Conservation (phyloP, 2,888 invertebrate genomes). For the Pyrochroa serraticornis region DNA sequence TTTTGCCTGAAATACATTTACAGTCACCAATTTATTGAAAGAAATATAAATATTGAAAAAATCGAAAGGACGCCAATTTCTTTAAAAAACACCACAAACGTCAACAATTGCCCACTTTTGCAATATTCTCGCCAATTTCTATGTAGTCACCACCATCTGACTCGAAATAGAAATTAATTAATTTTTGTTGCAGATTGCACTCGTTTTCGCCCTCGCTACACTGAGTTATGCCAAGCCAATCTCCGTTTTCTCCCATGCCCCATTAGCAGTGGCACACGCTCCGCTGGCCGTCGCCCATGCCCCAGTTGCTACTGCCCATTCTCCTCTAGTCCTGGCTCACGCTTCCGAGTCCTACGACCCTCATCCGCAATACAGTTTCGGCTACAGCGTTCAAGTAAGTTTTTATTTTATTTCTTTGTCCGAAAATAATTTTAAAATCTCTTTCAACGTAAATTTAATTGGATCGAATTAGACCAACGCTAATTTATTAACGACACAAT, state of each 20-base stretch:
- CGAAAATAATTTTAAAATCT: neutral
- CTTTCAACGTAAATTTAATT: neutral
- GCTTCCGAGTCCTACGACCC: constrained; percentile 43
- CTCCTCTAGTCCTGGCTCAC: constrained; percentile 34
- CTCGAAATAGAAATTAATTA: constrained; percentile 1
- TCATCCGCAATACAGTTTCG: constrained; percentile 47
- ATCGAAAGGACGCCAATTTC: too few relatives aligned
- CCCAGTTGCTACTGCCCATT: constrained; percentile 47
- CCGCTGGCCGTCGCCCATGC: constrained; percentile 42
- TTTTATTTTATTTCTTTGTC: neutral
- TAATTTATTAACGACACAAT: neutral
- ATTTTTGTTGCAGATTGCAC: constrained; percentile 11
- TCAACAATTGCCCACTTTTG: too few relatives aligned
- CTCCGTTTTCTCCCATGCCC: constrained; percentile 11
- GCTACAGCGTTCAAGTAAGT: constrained; percentile 44
- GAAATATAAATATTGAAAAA: too few relatives aligned
- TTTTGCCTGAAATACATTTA: too few relatives aligned
- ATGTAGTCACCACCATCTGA: too few relatives aligned
- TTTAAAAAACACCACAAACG: too few relatives aligned
- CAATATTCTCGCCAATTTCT: too few relatives aligned
- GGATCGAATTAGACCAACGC: neutral
- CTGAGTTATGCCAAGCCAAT: constrained; percentile 13
- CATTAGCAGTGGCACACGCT: constrained; percentile 20
- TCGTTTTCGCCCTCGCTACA: constrained; percentile 5
- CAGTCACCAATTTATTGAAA: too few relatives aligned